Conservation (phyloP, 2,888 invertebrate genomes). For the Drosophila peninsularis region DNA sequence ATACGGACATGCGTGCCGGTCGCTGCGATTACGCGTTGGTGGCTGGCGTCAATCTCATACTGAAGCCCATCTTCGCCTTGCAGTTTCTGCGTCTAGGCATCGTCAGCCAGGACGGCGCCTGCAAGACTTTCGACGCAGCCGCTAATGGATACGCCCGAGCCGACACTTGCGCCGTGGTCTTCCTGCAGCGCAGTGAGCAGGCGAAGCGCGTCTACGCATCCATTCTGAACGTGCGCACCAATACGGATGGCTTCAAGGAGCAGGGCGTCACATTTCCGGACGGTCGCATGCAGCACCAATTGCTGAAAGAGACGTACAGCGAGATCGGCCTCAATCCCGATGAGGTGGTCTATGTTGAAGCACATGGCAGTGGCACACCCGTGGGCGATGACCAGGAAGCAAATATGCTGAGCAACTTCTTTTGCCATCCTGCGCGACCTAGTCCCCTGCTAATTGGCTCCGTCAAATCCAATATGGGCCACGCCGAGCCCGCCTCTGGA, state of each 20-base stretch:
- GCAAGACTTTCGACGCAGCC: slow-evolving; percentile 96
- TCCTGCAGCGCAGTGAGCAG: slow-evolving; percentile 90
- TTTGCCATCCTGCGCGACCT: slow-evolving; percentile 90
- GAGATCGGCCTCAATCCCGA: slow-evolving; percentile 92
- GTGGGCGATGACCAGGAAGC: slow-evolving; percentile 99
- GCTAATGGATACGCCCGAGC: slow-evolving; percentile 97
- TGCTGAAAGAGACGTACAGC: slow-evolving; percentile 93
- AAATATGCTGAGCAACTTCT: slow-evolving; percentile 95
- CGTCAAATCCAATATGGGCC: slow-evolving; percentile 99
- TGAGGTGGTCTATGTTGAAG: slow-evolving; percentile 96
- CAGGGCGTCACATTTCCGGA: slow-evolving; percentile 95
- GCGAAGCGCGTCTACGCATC: slow-evolving; percentile 94
- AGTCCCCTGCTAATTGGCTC: slow-evolving; percentile 96
- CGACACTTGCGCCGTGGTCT: slow-evolving; percentile 93
- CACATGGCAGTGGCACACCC: slow-evolving; percentile 99
- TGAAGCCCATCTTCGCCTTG: slow-evolving; percentile 95
- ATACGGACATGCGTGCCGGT: slow-evolving; percentile 91
- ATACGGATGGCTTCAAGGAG: slow-evolving; percentile 96
- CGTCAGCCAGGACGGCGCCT: slow-evolving; percentile 92
- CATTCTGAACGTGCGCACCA: slow-evolving; percentile 93
- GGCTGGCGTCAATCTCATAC: slow-evolving; percentile 94
- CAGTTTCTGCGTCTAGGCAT: slow-evolving; percentile 97
- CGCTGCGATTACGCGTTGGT: slow-evolving; percentile 98
- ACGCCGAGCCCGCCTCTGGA: slow-evolving; percentile 97
- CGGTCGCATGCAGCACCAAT: slow-evolving; percentile 91